phyloP scores from a whole-genome alignment of 2,888 invertebrate genomes.

The Drosophila setosimentum region DNA sequence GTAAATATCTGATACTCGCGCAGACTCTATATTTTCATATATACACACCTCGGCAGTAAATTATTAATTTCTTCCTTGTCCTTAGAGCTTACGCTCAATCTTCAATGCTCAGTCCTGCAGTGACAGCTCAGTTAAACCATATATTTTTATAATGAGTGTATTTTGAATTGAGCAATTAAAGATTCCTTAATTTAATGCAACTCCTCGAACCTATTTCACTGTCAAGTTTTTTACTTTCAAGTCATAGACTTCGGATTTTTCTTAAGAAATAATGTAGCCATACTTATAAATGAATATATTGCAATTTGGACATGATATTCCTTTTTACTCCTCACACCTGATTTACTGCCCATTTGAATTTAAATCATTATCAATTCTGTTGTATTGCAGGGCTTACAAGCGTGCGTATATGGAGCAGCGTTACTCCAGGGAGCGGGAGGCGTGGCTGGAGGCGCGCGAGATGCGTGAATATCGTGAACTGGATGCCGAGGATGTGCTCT shows the following conservation, averaged over 20 bases:
- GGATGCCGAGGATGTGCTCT: conserved; percentile 68
- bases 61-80: neutral
- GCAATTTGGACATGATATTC: neutral
- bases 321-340: neutral
- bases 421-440: conserved; percentile 77
- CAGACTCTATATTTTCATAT: neutral
- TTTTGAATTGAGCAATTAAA: too few relatives aligned
- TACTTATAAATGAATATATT: too few relatives aligned
- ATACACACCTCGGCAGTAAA: neutral
- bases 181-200: too few relatives aligned
- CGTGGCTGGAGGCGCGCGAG: conserved; percentile 77
- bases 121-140: too few relatives aligned
- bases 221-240: too few relatives aligned
- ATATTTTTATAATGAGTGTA: too few relatives aligned
- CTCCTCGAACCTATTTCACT: too few relatives aligned
- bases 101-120: too few relatives aligned
- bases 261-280: too few relatives aligned
- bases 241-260: too few relatives aligned
- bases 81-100: too few relatives aligned
- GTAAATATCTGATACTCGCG: neutral
- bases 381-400: conserved; percentile 74
- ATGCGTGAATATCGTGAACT: conserved; percentile 73
- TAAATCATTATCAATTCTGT: neutral
- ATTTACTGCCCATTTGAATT: neutral
- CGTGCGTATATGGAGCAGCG: conserved; percentile 81